Conservation (phyloP, 2,888 invertebrate species). For the Tenthredo notha region DNA sequence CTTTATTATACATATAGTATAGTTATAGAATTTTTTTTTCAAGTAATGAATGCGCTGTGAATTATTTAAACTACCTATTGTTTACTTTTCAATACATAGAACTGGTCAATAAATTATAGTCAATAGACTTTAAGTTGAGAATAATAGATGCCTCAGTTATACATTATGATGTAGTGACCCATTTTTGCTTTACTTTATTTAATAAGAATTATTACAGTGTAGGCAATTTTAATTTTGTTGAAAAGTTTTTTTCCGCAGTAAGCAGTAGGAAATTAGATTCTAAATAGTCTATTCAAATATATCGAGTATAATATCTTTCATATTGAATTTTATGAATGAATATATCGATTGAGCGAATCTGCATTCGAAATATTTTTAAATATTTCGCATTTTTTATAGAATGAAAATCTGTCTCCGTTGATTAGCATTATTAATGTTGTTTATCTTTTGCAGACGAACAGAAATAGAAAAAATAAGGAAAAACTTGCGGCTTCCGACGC, state of each 20-base stretch:
- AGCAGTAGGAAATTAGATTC: neutral
- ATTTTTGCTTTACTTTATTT: neutral
- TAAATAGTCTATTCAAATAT: no score
- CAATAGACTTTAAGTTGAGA: neutral
- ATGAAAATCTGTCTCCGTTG: neutral
- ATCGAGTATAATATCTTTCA: no score
- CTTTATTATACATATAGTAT: neutral
- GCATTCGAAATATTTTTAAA: neutral
- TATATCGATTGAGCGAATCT: neutral
- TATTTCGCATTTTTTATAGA: neutral
- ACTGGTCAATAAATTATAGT: conserved; percentile 7
- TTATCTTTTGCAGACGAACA: neutral
- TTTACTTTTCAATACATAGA: conserved; percentile 12
- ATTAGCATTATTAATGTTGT: neutral
- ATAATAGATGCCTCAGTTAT: neutral
- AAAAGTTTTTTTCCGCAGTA: neutral
- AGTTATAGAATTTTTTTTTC: neutral
- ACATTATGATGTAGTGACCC: neutral
- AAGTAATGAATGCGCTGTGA: neutral
- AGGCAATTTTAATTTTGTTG: neutral
- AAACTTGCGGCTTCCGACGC: neutral
- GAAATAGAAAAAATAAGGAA: neutral
- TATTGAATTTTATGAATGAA: neutral
- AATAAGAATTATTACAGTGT: neutral
- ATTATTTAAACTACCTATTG: neutral